Conservation (phyloP, 2,113 vertebrate genomes). For the Chinchilla lanigera region DNA sequence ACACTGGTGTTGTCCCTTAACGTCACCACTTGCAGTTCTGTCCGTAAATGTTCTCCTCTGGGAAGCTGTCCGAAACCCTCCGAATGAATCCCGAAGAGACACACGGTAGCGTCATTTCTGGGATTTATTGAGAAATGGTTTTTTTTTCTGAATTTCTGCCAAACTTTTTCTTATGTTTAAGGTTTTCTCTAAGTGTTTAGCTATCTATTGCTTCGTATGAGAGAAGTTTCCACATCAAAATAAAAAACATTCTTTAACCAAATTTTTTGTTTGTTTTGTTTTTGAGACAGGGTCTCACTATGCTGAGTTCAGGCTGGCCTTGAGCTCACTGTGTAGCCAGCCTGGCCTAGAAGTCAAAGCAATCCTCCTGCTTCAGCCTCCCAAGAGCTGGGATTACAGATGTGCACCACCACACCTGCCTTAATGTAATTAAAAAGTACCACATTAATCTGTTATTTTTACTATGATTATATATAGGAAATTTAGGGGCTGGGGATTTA, state of each 20-base stretch:
- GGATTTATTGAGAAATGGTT: not conserved
- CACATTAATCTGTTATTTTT: not conserved
- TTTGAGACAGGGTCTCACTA: not conserved
- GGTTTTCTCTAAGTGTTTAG: conserved; percentile 14
- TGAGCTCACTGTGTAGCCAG: not conserved
- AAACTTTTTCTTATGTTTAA: not conserved
- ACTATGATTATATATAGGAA: not conserved
- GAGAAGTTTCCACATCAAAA: conserved; percentile 40
- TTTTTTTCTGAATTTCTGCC: conserved; percentile 15
- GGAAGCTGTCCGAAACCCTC: not conserved
- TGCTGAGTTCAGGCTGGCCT: not conserved
- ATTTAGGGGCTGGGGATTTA: no score
- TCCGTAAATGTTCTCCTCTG: not conserved
- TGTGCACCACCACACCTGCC: not conserved
- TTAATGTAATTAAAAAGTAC: not conserved
- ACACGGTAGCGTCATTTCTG: not conserved
- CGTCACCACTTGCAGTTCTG: not conserved
- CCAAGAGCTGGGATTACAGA: not conserved
- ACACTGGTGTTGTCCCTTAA: not conserved
- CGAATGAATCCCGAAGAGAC: not conserved
- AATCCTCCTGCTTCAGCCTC: not conserved
- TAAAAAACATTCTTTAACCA: not conserved
- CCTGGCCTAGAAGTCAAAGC: not conserved
- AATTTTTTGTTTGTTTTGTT: not conserved
- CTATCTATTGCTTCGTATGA: not conserved